Conservation (phyloP, 2,888 invertebrate genomes). For the Drosophila demipolita region DNA sequence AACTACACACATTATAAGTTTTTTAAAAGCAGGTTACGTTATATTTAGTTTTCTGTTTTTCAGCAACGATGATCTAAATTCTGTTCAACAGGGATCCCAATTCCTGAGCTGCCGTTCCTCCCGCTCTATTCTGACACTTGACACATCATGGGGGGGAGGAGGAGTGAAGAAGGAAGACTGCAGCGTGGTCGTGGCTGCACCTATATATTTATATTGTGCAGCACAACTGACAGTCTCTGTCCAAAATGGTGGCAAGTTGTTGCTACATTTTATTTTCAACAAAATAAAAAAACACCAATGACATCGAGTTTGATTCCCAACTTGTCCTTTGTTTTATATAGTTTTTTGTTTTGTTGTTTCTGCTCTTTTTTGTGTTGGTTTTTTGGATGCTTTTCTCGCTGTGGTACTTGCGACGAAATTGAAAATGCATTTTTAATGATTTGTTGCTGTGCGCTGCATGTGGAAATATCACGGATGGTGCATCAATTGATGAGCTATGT, state of each 20-base stretch:
- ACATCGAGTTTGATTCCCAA: constrained; percentile 47
- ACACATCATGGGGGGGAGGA: constrained; percentile 6
- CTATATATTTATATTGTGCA: constrained; percentile 25
- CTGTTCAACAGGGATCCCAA: not conserved
- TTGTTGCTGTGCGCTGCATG: constrained; percentile 65
- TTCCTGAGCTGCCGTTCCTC: not conserved
- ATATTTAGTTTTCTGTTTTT: not conserved
- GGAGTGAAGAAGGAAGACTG: constrained; percentile 12
- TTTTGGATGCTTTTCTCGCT: constrained; percentile 16
- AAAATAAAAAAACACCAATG: constrained; percentile 56
- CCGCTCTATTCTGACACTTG: constrained; percentile 42
- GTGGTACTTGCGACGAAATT: constrained; percentile 66
- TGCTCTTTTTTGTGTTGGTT: constrained; percentile 17
- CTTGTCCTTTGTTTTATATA: constrained; percentile 36
- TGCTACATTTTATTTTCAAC: constrained; percentile 61
- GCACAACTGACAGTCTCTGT: constrained; percentile 42
- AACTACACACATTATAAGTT: no score
- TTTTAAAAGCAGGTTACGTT: not conserved
- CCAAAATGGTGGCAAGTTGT: constrained; percentile 52
- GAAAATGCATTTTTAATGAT: constrained; percentile 79
- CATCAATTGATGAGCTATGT: constrained; percentile 58
- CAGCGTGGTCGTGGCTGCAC: constrained; percentile 29
- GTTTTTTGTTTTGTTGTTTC: constrained; percentile 9
- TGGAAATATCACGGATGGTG: constrained; percentile 54
- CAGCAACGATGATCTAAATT: not conserved